A percentile compares a stretch with the other conserved stretches of the same genome.
Conservation (phyloP, 2,113 vertebrate genomes). For the Amia ocellicauda region DNA sequence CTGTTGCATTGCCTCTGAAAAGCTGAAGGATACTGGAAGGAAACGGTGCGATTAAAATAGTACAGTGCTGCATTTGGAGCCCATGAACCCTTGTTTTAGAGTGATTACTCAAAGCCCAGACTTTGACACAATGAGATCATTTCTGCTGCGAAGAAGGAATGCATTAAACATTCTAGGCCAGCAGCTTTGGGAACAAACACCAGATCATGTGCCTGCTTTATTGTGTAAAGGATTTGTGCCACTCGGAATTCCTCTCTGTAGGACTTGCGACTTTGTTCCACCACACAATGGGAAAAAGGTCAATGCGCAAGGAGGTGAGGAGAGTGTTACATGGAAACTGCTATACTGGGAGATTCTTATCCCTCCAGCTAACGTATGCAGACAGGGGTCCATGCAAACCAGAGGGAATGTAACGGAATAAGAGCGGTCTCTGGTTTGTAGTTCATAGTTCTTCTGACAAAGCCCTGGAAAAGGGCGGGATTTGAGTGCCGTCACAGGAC, state of each 20-base stretch:
- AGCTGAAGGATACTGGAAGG: background rate
- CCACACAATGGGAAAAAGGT: conserved; percentile 2
- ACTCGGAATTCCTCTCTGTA: conserved; percentile 1
- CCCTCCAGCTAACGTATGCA: background rate
- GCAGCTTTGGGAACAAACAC: conserved; percentile 43
- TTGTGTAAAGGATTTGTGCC: conserved; percentile 19
- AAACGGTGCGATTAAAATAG: conserved; percentile 31
- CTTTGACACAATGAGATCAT: conserved; percentile 77
- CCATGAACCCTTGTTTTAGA: conserved; percentile 60
- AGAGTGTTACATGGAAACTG: background rate
- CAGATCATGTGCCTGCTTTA: conserved; percentile 25
- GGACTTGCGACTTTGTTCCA: conserved; percentile 8
- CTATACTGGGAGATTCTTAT: background rate
- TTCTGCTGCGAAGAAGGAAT: conserved; percentile 57
- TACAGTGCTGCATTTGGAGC: conserved; percentile 26
- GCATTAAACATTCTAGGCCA: conserved; percentile 65
- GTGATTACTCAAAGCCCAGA: conserved; percentile 68
- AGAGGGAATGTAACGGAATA: too few species aligned
- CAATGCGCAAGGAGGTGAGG: background rate
- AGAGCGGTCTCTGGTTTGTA: too few species aligned
- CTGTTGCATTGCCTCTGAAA: background rate
- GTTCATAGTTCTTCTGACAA: too few species aligned
- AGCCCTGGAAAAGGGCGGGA: too few species aligned
- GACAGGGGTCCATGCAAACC: background rate
- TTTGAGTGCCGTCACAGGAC: too few species aligned